phyloP scores from a whole-genome alignment of 2,797 vertebrate species.

The Hydrophis major region DNA sequence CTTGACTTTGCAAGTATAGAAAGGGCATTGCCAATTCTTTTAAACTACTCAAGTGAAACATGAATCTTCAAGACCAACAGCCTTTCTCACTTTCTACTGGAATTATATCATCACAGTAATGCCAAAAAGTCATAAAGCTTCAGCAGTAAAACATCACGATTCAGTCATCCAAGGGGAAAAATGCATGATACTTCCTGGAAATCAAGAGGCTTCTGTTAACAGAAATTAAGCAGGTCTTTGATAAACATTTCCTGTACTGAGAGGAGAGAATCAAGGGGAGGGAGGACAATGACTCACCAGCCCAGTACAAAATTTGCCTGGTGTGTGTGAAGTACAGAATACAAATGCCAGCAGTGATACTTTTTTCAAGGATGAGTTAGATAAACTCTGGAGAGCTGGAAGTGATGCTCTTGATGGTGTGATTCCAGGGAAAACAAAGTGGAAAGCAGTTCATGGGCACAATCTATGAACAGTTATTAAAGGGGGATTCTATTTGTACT shows the following conservation, averaged over 20 bases:
- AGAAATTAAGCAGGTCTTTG: neutral
- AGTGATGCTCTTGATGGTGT: neutral
- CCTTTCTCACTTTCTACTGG: neutral
- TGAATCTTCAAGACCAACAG: neutral
- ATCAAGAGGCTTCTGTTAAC: slow-evolving; percentile 5
- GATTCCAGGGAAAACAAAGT: neutral
- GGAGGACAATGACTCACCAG: slow-evolving; percentile 18
- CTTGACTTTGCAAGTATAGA: neutral
- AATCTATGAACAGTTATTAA: neutral
- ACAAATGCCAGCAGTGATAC: neutral
- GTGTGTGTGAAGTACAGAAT: neutral
- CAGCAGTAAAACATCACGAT: slow-evolving; percentile 29
- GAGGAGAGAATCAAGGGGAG: neutral
- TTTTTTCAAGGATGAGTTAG: neutral
- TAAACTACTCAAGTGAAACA: neutral
- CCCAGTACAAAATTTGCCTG: neutral
- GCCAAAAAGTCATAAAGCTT: slow-evolving; percentile 7
- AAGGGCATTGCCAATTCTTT: neutral
- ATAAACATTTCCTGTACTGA: slow-evolving; percentile 8
- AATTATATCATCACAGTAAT: slow-evolving; percentile 1
- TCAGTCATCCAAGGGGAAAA: slow-evolving; percentile 13
- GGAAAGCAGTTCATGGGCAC: neutral
- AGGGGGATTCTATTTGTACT: neutral
- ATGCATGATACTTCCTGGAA: slow-evolving; percentile 25
- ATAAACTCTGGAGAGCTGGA: neutral